These are phyloP conservation scores for Polyommatus icarus DNA, from an alignment of 2,888 invertebrate species.

Conservation along the genomic window DNA sequence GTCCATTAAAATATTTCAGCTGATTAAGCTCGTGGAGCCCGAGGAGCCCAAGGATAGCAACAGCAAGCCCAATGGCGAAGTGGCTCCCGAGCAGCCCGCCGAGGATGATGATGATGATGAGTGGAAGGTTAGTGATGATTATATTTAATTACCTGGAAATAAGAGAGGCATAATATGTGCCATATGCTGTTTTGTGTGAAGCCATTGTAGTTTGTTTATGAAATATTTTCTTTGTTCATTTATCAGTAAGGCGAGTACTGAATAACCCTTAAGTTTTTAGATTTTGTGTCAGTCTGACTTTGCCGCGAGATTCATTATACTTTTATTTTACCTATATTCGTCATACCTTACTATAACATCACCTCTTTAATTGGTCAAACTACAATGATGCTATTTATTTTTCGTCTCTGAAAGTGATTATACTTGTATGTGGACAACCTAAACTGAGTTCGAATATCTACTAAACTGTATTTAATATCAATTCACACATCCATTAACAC, in stretches of 20 bases:
- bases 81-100: conserved; percentile 60
- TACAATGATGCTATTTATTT: conserved; percentile 71
- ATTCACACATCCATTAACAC: not conserved
- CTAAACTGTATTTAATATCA: not conserved
- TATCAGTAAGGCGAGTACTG: too few species aligned
- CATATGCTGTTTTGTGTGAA: too few species aligned
- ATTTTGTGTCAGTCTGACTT: too few species aligned
- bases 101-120: conserved; percentile 81
- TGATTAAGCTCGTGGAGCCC: conserved; percentile 81
- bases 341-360: too few species aligned
- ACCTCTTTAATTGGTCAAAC: too few species aligned
- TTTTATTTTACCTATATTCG: too few species aligned
- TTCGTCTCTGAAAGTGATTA: conserved; percentile 71
- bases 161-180: too few species aligned
- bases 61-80: conserved; percentile 68
- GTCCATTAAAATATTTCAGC: conserved; percentile 53
- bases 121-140: conserved; percentile 75
- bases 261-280: too few species aligned
- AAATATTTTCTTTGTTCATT: too few species aligned
- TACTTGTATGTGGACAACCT: conserved; percentile 57
- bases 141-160: too few species aligned
- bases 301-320: too few species aligned
- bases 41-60: conserved; percentile 70
- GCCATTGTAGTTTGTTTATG: too few species aligned
- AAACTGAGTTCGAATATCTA: conserved; percentile 51